These are phyloP conservation scores for Poeciliopsis infans DNA, from an alignment of 2,797 vertebrate genomes.

Conservation along the genomic window DNA sequence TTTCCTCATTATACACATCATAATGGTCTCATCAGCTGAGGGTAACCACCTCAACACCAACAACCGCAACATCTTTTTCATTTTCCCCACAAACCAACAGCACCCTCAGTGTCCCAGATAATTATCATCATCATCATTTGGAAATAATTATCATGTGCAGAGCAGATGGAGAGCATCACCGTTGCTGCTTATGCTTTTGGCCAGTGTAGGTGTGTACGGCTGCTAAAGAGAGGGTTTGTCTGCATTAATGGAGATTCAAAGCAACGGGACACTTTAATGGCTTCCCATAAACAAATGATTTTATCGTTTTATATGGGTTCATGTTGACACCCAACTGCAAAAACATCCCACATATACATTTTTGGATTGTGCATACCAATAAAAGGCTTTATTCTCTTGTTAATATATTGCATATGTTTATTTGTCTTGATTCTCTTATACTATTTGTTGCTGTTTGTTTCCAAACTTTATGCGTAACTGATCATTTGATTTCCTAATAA, in stretches of 20 bases:
- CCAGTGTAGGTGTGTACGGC: background rate
- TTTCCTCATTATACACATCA: background rate
- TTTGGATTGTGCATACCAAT: background rate
- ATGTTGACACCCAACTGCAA: background rate
- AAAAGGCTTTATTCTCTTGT: background rate
- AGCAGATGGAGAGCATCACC: slow-evolving; percentile 42
- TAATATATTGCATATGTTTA: background rate
- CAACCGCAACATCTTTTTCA: slow-evolving; percentile 10
- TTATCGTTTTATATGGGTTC: background rate
- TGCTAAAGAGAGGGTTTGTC: background rate
- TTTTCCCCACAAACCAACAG: background rate
- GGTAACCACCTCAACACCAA: slow-evolving; percentile 20
- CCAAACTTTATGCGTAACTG: background rate
- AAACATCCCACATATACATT: background rate
- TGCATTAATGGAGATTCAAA: slow-evolving; percentile 36
- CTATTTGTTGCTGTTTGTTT: background rate
- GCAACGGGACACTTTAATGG: background rate
- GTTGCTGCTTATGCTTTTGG: background rate
- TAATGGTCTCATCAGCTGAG: background rate
- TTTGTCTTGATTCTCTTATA: background rate
- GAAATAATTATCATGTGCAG: slow-evolving; percentile 41
- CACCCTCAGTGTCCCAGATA: slow-evolving; percentile 6
- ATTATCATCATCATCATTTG: slow-evolving; percentile 38
- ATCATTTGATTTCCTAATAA: background rate
- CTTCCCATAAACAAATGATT: background rate